Evolutionary conservation across 2,888 invertebrate genomes (phyloP).

Genomic region (Aricia artaxerxes): DNA sequence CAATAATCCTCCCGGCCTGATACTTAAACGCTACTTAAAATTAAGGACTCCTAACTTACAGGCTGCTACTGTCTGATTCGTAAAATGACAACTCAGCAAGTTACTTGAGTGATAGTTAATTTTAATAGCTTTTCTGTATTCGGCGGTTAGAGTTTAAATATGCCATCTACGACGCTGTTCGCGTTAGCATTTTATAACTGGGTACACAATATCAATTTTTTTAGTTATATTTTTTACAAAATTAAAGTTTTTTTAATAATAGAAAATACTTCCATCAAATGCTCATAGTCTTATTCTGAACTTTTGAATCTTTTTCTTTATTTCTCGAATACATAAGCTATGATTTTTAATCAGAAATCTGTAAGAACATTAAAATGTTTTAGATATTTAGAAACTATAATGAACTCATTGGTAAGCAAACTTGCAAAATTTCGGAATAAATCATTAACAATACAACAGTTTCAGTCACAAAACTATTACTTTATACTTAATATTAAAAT

Average conservation of each 20-base stretch:
- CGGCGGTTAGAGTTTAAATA: neutral
- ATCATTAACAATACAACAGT: neutral
- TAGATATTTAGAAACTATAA: neutral
- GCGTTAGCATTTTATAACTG: conserved; percentile 22
- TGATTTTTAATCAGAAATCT: neutral
- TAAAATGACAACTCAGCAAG: neutral
- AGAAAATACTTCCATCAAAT: neutral
- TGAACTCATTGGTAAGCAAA: neutral
- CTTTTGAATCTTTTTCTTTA: neutral
- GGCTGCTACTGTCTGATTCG: neutral
- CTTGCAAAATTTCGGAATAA: neutral
- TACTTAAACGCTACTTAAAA: neutral
- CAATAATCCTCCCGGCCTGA: neutral
- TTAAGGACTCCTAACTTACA: neutral
- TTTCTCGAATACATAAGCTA: neutral
- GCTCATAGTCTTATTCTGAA: conserved; percentile 12
- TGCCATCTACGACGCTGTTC: neutral
- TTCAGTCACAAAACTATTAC: neutral
- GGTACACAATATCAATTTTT: conserved; percentile 4
- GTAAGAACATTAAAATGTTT: conserved; percentile 8
- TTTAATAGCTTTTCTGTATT: neutral
- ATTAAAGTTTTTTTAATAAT: neutral
- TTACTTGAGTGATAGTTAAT: neutral
- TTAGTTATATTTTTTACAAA: conserved; percentile 7
- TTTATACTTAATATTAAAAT: neutral